These are phyloP conservation scores for Prenolepis imparis DNA, from an alignment of 2,888 invertebrate species.

Conservation along the genomic window DNA sequence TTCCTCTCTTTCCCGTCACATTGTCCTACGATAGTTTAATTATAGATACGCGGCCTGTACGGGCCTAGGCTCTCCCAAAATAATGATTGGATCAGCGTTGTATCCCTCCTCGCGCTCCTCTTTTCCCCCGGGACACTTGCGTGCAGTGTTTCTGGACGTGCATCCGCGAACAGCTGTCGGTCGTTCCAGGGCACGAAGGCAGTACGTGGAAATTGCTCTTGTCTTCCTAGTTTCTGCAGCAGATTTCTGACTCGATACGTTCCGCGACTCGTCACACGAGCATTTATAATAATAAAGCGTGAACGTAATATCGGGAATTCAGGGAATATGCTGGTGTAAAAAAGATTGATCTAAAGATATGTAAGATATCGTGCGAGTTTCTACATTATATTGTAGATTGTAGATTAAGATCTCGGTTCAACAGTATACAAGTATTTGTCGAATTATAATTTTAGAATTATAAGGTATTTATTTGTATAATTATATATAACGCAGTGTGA, in stretches of 20 bases:
- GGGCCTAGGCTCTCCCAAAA: constrained; percentile 83
- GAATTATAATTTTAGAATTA: background rate
- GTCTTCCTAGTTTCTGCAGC: background rate
- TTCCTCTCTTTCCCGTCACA: constrained; percentile 68
- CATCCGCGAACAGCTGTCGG: constrained; percentile 74
- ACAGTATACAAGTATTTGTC: background rate
- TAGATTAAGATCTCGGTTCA: background rate
- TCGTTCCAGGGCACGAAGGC: constrained; percentile 47
- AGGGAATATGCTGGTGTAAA: background rate
- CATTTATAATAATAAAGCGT: background rate
- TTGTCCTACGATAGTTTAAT: constrained; percentile 83
- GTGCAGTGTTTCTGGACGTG: constrained; percentile 66
- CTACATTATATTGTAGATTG: background rate
- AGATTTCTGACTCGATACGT: background rate
- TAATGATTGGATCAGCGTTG: constrained; percentile 84
- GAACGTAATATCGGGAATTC: background rate
- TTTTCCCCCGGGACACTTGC: constrained; percentile 76
- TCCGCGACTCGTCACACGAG: background rate
- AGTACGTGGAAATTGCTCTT: background rate
- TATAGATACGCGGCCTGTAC: constrained; percentile 81
- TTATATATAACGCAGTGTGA: background rate
- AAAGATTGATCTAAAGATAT: background rate
- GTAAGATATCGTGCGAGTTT: constrained; percentile 4
- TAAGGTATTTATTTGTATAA: background rate
- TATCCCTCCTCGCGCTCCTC: constrained; percentile 70